Percentiles rank a stretch among this genome's conserved stretches.
Conservation (phyloP, 2,797 vertebrate genomes). For the Acanthurus leucopareius region DNA sequence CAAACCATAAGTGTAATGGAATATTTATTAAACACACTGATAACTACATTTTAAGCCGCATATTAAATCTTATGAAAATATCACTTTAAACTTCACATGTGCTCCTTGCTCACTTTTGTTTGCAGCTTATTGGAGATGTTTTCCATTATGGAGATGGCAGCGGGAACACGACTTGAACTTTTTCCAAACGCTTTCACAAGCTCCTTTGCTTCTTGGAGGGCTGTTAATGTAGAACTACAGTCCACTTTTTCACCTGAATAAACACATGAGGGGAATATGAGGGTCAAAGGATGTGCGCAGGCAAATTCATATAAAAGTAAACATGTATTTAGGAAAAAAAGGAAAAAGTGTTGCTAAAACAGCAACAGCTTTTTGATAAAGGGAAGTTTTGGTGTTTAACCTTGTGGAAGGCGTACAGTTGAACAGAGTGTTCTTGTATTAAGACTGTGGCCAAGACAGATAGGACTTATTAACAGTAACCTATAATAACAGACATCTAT, state of each 20-base stretch:
- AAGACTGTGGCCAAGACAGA: too few species aligned
- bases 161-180: conserved; percentile 63
- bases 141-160: conserved; percentile 66
- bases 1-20: too few species aligned
- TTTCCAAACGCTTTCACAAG: conserved; percentile 74
- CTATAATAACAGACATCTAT: too few species aligned
- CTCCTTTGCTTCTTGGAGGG: conserved; percentile 67
- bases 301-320: conserved; percentile 7
- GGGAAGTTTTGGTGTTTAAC: conserved; percentile 4
- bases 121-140: conserved; percentile 62
- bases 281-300: conserved; percentile 3
- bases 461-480: too few species aligned
- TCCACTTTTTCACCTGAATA: conserved; percentile 68
- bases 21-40: too few species aligned
- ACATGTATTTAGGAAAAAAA: background rate
- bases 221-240: conserved; percentile 11
- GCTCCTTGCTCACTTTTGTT: conserved; percentile 65
- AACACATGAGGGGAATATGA: conserved; percentile 9
- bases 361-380: background rate
- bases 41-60: too few species aligned
- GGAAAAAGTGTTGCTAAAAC: background rate
- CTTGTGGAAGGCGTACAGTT: background rate
- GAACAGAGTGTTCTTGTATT: too few species aligned
- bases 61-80: too few species aligned
- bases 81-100: background rate